Evolutionary conservation across 2,797 vertebrate species (phyloP), one percentile per base, ranked within the genome.

Genomic region (Ptychobarbus kaznakovi): DNA sequence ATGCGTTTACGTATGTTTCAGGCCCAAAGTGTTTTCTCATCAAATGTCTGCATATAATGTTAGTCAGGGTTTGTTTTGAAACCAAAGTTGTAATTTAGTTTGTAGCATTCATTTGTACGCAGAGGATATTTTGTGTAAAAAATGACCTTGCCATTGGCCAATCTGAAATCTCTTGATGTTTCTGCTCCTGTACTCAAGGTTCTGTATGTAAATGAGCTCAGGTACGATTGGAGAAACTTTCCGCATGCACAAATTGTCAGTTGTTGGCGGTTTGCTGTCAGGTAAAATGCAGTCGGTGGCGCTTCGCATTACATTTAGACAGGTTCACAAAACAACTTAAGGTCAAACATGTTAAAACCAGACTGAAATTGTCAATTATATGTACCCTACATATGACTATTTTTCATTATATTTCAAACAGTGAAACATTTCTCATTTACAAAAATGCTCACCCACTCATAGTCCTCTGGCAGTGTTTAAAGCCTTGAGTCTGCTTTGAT

Each of bases 151-250:
- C 7, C 22, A 72, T 65, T 3, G 15, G 63, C 25, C 15, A 15
- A 63, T 28, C 61, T 28, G 13, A 65, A 32, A 32, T 58, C 53
- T 58, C 8, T 58, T 3, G 8, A 56, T 32, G 70, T 28, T 73
- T 73, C 49, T 46, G 1, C 70, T 16, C 8, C 44, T 49, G 42
- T 72, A 72, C n/a, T 4, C 72, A 11, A 51, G 2, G 15, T 12
- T 49, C 2, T 32, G 13, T 73, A 28, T 73, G 28, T 53, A 56
- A 76, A 56, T 76, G 74, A 38, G 51, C 49, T 76, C 74, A 76
- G 3, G 32, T 35, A 20, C 32, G 25, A 51, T 32, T 51, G 44
- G 25, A 25, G 32, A 46, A 49, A 11, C 6, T 76, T 51, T 74
- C 32, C 7, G 8, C 8, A 49, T 74, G 44, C 25, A 16, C 28